Base-by-base conservation (phyloP, 2,888 invertebrate species). In the Oscheius sp. region DNA sequence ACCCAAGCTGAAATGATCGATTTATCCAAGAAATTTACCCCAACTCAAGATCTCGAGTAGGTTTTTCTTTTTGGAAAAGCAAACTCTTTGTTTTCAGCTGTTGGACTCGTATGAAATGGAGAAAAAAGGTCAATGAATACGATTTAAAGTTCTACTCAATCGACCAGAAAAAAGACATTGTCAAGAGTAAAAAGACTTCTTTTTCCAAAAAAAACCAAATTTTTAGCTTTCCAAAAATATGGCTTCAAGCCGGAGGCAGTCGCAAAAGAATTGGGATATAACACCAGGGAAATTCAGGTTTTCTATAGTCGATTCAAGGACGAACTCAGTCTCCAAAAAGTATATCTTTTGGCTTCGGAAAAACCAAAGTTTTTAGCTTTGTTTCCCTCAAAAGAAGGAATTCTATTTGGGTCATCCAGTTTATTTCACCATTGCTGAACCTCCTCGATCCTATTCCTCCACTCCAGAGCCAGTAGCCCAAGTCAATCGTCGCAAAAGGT, bases 191-290 rank as follows among this genome's bases (percentile, higher is more conserved):
- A n/a, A n/a, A n/a, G n/a, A n/a, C n/a, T n/a, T n/a, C n/a, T n/a
- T n/a, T n/a, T n/a, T n/a, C n/a, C n/a, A n/a, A n/a, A n/a, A n/a
- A n/a, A n/a, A n/a, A n/a, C n/a, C n/a, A n/a, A n/a, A n/a, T n/a
- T n/a, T n/a, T n/a, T n/a, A 25, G 61, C 42, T 4, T 61, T 61
- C n/a, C 42, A 42, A n/a, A 61, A 45, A n/a, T 27, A 61, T 17
- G 61, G 61, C 4, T 10, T 45, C n/a, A 10, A 45, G 1, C 29
- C 17, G 2, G 31, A 61, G 17, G 17, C 27, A 20, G 27, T 61
- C 2, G 61, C 61, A 25, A 10, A 25, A n/a, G 42, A 25, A 10
- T 27, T 61, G 42, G n/a, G 27, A 23, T n/a, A 29, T 27, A 23
- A 15, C 3, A 17, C 15, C 29, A n/a, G 42, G 2, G 61, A 61